phyloP scores from a whole-genome alignment of 2,113 vertebrate species.

The Sardina pilchardus region DNA sequence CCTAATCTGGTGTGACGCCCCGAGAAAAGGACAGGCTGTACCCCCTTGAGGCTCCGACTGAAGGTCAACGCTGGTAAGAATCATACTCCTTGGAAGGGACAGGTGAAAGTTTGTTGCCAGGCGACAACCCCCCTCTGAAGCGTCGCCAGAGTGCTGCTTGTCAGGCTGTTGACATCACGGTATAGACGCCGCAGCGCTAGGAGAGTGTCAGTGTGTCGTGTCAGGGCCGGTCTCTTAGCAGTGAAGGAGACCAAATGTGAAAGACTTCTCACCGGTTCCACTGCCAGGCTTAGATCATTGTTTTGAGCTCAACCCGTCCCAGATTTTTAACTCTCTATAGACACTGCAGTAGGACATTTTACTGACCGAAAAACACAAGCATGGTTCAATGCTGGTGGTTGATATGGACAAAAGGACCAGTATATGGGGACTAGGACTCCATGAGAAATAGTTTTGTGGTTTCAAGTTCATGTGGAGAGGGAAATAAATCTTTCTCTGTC shows the following conservation, averaged over 20 bases:
- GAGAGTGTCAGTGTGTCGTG: not conserved
- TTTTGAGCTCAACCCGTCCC: not conserved
- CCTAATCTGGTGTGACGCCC: not conserved
- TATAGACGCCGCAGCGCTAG: not conserved
- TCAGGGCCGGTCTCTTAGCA: not conserved
- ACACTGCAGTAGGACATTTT: not conserved
- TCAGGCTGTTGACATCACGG: too few species aligned
- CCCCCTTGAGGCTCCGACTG: not conserved
- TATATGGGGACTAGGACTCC: not conserved
- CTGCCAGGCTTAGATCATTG: not conserved
- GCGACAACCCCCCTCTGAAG: not conserved
- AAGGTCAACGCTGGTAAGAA: not conserved
- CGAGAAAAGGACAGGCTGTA: not conserved
- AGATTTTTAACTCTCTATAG: not conserved
- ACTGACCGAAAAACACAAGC: not conserved
- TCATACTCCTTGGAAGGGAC: not conserved
- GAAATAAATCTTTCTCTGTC: not conserved
- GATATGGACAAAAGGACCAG: not conserved
- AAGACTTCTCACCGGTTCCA: not conserved
- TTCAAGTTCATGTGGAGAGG: not conserved
- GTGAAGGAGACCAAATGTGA: not conserved
- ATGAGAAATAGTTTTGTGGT: not conserved
- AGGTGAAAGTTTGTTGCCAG: not conserved
- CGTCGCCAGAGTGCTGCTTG: not conserved
- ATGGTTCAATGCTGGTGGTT: not conserved